Evolutionary conservation across 1,140 invertebrate genomes (phyloP).

Genomic region (Hyles euphorbiae): DNA sequence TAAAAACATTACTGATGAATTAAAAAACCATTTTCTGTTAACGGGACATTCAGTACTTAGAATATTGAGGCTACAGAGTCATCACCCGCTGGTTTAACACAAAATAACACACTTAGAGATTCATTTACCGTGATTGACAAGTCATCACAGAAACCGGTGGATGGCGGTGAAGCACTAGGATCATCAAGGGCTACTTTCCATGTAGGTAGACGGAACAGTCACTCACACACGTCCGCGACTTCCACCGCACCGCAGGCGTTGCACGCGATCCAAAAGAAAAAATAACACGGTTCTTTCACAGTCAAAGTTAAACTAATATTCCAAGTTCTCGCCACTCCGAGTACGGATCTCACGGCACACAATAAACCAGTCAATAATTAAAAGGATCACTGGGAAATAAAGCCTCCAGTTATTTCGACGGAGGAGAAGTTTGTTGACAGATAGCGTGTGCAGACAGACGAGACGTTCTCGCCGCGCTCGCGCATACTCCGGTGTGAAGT

Average conservation of each 20-base stretch:
- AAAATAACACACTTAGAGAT: constrained; percentile 39
- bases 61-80: constrained; percentile 61
- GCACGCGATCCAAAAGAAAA: constrained; percentile 72
- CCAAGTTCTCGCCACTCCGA: constrained; percentile 38
- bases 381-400: constrained; percentile 51
- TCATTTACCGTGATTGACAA: constrained; percentile 58
- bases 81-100: constrained; percentile 44
- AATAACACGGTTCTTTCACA: constrained; percentile 66
- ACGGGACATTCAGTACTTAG: constrained; percentile 46
- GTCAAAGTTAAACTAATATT: constrained; percentile 43
- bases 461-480: constrained; percentile 69
- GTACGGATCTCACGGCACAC: constrained; percentile 43
- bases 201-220: constrained; percentile 58
- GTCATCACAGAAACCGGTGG: constrained; percentile 50
- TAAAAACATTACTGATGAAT: constrained; percentile 31
- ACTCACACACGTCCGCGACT: constrained; percentile 63
- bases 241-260: constrained; percentile 51
- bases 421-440: constrained; percentile 69
- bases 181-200: constrained; percentile 58
- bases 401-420: constrained; percentile 49
- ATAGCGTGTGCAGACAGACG: constrained; percentile 47
- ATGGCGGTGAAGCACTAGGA: constrained; percentile 38
- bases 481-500: constrained; percentile 70
- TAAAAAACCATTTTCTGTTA: constrained; percentile 20
- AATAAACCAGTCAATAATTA: constrained; percentile 53